Evolutionary conservation across 2,113 vertebrate genomes (phyloP), one percentile per base, ranked within the genome.

Genomic region (Lophotis ruficrista): DNA sequence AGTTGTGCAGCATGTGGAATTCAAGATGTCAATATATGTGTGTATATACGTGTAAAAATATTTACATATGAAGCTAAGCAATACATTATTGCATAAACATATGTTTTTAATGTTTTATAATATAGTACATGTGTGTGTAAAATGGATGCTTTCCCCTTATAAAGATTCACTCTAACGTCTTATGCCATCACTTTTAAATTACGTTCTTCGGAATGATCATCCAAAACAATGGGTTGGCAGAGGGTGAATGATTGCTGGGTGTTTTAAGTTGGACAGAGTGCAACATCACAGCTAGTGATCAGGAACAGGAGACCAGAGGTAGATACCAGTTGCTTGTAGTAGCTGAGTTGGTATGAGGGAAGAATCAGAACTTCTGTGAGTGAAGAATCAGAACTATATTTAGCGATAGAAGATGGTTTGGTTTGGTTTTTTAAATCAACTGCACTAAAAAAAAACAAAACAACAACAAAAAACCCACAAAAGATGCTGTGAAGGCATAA

Each of bases 161-260:
- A 33, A 53, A 66, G 19, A 45, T 56, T 75, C 12, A 45, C 28
- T 60, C 47, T 47, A 7, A 14, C 22, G 41, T 66, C 33, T 66
- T 19, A 57, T 24, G 14, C 14, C 14, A 22, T 35, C 0, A 11
- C 28, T 61, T 80, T 89, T 25, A 0, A 23, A 13, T 69, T 22
- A 2, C 12, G 2, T 28, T 37, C 35, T 94, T 85, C 69, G 72
- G 45, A 47, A 10, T 9, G 31, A 31, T 54, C 9, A n/a, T 35
- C 12, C 24, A 38, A 33, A 77, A 12, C 35, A 53, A 5, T 8
- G n/a, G 6, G 2, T 48, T 7, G 10, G 66, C 43, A 50, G 37
- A 37, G 13, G 7, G 25, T 51, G 24, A n/a, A 5, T 35, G 33
- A 22, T 48, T 71, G n/a, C 56, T 87, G 89, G 43, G 1, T 81